A percentile compares a stretch with the other conserved stretches of the same genome.
Evolutionary conservation across 2,113 vertebrate genomes (phyloP).

Genomic region (Blennius ocellaris): DNA sequence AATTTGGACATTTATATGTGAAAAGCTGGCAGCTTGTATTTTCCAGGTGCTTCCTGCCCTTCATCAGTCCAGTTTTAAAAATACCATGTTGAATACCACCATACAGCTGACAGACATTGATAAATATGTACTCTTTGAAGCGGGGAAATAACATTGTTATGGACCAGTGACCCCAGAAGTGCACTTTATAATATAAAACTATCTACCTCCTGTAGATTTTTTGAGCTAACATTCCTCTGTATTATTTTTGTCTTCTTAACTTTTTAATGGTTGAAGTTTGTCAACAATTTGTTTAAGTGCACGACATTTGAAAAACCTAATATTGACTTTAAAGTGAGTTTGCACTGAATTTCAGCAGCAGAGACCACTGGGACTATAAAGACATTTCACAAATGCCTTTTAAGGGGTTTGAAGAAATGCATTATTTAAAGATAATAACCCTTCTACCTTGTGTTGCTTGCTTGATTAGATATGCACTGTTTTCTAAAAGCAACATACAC

Average conservation of each 20-base stretch:
- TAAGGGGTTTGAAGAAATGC: not conserved
- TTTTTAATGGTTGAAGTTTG: no score
- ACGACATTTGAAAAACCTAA: not conserved
- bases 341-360: not conserved
- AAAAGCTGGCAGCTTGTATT: not conserved
- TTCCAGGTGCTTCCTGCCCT: not conserved
- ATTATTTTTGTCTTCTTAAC: not conserved
- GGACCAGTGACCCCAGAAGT: not conserved
- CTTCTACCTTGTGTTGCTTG: no score
- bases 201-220: not conserved
- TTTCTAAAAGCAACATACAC: no score
- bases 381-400: not conserved
- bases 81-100: not conserved
- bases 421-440: not conserved
- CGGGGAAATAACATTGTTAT: not conserved
- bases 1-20: not conserved
- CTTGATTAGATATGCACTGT: no score
- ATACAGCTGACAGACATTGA: constrained; percentile 15
- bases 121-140: constrained; percentile 5
- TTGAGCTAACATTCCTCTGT: not conserved
- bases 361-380: not conserved
- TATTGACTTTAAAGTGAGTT: not conserved
- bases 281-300: no score
- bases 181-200: not conserved
- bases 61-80: constrained; percentile 1